Evolutionary conservation across 2,888 invertebrate species (phyloP).

Genomic region (Leptopterna dolabrata): DNA sequence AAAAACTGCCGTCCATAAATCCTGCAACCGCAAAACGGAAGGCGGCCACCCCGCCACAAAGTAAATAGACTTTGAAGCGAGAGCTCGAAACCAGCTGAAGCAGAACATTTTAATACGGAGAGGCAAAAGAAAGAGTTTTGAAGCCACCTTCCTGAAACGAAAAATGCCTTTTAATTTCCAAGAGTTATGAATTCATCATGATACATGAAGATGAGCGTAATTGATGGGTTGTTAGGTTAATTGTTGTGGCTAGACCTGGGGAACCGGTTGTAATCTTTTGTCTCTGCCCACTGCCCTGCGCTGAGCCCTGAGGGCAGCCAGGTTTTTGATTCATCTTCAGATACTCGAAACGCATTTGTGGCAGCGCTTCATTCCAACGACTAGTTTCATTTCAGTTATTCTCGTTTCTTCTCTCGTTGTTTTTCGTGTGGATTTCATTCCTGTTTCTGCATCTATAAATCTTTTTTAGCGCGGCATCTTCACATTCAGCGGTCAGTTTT

Average conservation of each 20-base stretch:
- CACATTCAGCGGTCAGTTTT: not conserved
- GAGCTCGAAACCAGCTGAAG: not conserved
- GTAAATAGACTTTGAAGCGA: not conserved
- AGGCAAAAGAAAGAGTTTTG: not conserved
- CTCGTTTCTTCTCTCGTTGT: not conserved
- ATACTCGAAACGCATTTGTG: constrained; percentile 23
- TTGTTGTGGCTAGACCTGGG: constrained; percentile 35
- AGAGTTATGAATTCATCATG: constrained; percentile 52
- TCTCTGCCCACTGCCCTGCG: constrained; percentile 47
- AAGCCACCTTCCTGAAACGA: constrained; percentile 5
- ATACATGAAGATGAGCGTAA: constrained; percentile 49
- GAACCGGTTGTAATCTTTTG: constrained; percentile 53
- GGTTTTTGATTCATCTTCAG: constrained; percentile 40
- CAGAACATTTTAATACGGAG: not conserved
- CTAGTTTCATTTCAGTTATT: constrained; percentile 1
- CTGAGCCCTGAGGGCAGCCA: constrained; percentile 1
- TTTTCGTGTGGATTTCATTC: not conserved
- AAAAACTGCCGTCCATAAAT: not conserved
- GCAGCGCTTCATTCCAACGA: constrained; percentile 21
- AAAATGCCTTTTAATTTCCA: constrained; percentile 46
- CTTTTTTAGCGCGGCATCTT: not conserved
- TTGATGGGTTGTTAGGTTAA: constrained; percentile 54
- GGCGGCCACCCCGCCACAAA: not conserved
- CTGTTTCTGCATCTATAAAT: not conserved
- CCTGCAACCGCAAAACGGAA: not conserved